These are phyloP conservation scores for Carduelis carduelis DNA, from an alignment of 2,797 vertebrate genomes.

Conservation along the genomic window DNA sequence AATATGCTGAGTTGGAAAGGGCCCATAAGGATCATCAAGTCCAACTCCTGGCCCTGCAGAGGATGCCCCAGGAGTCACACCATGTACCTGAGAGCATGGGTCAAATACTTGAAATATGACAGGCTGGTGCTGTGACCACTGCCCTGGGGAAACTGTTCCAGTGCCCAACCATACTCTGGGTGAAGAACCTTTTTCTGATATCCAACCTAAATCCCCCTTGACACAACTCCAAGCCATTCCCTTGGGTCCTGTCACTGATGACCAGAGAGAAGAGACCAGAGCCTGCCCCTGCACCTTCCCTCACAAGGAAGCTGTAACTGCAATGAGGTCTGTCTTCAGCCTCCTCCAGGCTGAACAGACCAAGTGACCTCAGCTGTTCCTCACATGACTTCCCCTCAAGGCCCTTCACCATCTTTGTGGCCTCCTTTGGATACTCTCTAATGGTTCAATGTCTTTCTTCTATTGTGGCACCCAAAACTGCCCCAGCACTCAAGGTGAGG, in stretches of 20 bases:
- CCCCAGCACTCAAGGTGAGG: background rate
- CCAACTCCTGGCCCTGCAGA: background rate
- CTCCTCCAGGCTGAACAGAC: background rate
- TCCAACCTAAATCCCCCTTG: background rate
- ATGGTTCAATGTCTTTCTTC: accelerated
- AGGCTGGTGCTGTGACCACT: background rate
- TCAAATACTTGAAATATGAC: background rate
- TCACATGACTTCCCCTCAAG: accelerated
- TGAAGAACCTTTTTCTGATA: background rate
- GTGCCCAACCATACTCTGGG: accelerated
- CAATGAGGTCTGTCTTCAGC: accelerated
- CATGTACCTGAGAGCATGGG: background rate
- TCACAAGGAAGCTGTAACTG: background rate
- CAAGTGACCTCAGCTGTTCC: background rate
- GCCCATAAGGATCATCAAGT: accelerated
- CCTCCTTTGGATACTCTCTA: background rate
- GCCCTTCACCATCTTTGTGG: accelerated
- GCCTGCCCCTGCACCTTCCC: accelerated
- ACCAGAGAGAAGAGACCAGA: background rate
- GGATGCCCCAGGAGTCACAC: too few species aligned
- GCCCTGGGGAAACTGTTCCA: background rate
- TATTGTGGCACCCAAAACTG: background rate
- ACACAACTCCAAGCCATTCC: background rate
- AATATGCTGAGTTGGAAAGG: background rate
- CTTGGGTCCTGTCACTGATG: accelerated